Percentiles rank a stretch among this genome's conserved stretches.
Evolutionary conservation across 2,113 vertebrate species (phyloP).

Genomic region (Tichodroma muraria): DNA sequence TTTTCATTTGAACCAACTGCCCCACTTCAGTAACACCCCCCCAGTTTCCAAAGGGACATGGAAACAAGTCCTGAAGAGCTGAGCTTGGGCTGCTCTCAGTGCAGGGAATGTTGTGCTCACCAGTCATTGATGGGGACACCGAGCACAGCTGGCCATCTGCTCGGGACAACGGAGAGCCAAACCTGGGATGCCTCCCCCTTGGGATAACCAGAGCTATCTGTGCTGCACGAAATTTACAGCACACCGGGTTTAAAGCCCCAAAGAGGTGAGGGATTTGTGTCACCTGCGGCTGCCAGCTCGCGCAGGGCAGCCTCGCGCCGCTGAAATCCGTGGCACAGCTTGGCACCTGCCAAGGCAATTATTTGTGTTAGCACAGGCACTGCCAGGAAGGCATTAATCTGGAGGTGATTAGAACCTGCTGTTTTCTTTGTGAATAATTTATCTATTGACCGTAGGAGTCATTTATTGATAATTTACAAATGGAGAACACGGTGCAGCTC

Average conservation of each 20-base stretch:
- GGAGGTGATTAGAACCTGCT: not conserved
- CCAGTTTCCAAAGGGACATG: not conserved
- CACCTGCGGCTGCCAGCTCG: not conserved
- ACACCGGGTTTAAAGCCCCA: not conserved
- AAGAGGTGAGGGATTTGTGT: not conserved
- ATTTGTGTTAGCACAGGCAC: not conserved
- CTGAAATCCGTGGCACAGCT: not conserved
- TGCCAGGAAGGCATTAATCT: not conserved
- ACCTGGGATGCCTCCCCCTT: not conserved
- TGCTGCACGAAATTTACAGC: not conserved
- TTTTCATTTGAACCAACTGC: not conserved
- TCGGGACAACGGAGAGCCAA: not conserved
- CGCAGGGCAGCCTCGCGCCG: not conserved
- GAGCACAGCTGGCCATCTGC: conserved; percentile 33
- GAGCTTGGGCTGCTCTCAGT: not conserved
- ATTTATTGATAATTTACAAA: not conserved
- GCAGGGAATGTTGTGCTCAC: not conserved
- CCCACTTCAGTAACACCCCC: not conserved
- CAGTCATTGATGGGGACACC: conserved; percentile 44
- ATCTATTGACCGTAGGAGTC: not conserved
- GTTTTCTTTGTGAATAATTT: not conserved
- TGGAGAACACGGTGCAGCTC: not conserved
- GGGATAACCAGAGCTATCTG: not conserved
- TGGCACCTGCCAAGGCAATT: not conserved
- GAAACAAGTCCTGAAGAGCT: not conserved